Evolutionary conservation across 2,888 invertebrate species (phyloP), one percentile per base, ranked within the genome.

Genomic region (Rotaria sp.): DNA sequence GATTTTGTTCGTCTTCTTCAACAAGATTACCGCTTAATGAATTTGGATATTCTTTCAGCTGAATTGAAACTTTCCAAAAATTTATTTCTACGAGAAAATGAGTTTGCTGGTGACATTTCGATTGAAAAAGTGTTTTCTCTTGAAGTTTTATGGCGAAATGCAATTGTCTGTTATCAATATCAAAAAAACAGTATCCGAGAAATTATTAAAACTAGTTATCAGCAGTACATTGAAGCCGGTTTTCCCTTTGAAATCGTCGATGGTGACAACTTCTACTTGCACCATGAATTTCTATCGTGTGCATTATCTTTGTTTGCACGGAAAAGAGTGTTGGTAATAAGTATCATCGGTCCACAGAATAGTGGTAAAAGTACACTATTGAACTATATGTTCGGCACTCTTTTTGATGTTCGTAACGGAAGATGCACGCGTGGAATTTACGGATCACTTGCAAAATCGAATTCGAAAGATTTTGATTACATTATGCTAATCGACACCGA

Each of bases 331-430:
- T 18, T 84, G 24, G 21, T 84, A 18, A 84, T 35, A 3, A 52
- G 52, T 52, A 94, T 97, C 85, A 94, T 96, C 87, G 97, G 0
- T n/a, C n/a, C n/a, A n/a, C n/a, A n/a, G n/a, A n/a, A n/a, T n/a
- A n/a, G n/a, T n/a, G n/a, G n/a, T n/a, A 97, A 97, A 91, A 96
- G 96, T 0, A 67, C 67, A 26, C 67, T 67, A n/a, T 67, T 67
- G 30, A 67, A 67, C 24, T 67, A n/a, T 67, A 67, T 67, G 67
- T 67, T 67, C 24, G 67, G 67, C 30, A 52, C 52, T 52, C 52
- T 52, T 11, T 52, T 52, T 52, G 52, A 52, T 52, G 52, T 52
- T 15, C 30, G 67, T n/a, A 24, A 67, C 24, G 24, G 24, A 15
- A 67, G n/a, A n/a, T 24, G 67, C 24, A n/a, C 67, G 10, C 67